Percentiles rank a stretch among this genome's conserved stretches.
Conservation (phyloP, 2,113 vertebrate species). For the Chroicocephalus ridibundus region DNA sequence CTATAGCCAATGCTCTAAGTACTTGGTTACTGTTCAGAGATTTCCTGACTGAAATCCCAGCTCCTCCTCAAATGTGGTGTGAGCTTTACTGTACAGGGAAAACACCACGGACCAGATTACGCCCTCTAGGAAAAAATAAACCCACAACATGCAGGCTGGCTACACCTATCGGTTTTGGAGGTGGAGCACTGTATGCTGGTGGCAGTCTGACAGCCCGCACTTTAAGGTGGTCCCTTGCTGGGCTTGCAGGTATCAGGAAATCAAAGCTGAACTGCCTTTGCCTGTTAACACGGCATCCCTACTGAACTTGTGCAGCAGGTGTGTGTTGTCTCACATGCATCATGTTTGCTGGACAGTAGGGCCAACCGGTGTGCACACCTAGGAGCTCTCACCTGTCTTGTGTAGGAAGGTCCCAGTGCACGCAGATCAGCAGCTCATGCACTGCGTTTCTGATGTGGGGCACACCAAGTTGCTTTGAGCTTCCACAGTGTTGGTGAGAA, state of each 20-base stretch:
- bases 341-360: neutral
- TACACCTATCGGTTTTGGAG: neutral
- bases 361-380: rapidly evolving
- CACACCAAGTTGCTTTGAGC: neutral
- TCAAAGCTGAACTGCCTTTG: neutral
- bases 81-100: neutral
- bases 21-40: neutral
- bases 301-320: neutral
- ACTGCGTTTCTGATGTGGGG: neutral
- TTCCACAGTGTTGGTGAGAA: neutral
- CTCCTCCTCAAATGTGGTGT: neutral
- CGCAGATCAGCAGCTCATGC: neutral
- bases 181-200: neutral
- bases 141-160: neutral
- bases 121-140: neutral
- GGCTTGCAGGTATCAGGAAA: neutral
- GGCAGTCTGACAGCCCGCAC: neutral
- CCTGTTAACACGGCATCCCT: neutral
- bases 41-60: conserved; percentile 8
- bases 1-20: neutral
- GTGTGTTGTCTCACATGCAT: neutral
- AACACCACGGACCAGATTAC: neutral
- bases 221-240: neutral
- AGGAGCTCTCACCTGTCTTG: neutral
- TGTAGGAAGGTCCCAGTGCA: neutral